These are phyloP conservation scores for Aeoliscus strigatus DNA, from an alignment of 2,797 vertebrate genomes.

Conservation along the genomic window DNA sequence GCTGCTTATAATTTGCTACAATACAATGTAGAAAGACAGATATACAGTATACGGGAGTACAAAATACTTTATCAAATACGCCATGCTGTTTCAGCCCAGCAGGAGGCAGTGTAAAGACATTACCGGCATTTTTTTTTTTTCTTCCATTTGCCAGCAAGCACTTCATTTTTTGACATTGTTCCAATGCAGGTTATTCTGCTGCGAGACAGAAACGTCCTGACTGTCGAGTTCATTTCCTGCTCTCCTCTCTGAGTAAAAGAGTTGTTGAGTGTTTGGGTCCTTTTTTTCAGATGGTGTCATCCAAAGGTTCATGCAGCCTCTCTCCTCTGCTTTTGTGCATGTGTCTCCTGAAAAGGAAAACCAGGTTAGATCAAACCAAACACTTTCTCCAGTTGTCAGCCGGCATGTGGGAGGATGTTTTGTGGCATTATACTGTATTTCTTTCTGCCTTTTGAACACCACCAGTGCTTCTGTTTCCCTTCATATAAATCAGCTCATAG, in stretches of 20 bases:
- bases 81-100: conserved; percentile 25
- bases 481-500: conserved; percentile 23
- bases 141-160: conserved; percentile 22
- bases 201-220: conserved; percentile 27
- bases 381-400: conserved; percentile 2
- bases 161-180: conserved; percentile 51
- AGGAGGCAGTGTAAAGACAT: conserved; percentile 34
- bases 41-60: conserved; percentile 7
- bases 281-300: conserved; percentile 49
- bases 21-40: conserved; percentile 6
- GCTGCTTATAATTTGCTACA: conserved; percentile 9
- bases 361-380: conserved; percentile 26
- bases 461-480: conserved; percentile 10
- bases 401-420: conserved; percentile 15
- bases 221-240: conserved; percentile 3
- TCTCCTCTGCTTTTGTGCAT: conserved; percentile 40
- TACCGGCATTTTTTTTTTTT: conserved; percentile 6
- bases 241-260: conserved; percentile 3
- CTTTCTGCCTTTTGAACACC: conserved; percentile 4
- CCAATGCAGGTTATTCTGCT: conserved; percentile 42
- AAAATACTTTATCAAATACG: conserved; percentile 13
- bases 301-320: conserved; percentile 59
- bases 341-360: conserved; percentile 57
- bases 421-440: conserved; percentile 8
- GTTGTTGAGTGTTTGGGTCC: neutral